phyloP scores from a whole-genome alignment of 2,888 invertebrate species.

The Hedychridium roseum region DNA sequence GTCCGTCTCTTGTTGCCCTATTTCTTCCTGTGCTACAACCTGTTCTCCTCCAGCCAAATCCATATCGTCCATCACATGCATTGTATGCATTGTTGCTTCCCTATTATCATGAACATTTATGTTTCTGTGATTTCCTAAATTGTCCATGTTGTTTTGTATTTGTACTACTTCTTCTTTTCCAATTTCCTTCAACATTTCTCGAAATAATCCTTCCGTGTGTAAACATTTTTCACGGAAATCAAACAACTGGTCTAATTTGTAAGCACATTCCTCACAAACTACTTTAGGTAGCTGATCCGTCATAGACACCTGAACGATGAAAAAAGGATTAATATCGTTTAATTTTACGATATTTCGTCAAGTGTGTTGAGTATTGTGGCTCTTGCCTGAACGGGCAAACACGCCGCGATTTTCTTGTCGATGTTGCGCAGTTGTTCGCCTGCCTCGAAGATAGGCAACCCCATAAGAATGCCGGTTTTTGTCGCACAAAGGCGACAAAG shows the following conservation, averaged over 20 bases:
- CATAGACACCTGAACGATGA: slow-evolving; percentile 64
- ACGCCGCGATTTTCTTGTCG: slow-evolving; percentile 68
- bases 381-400: slow-evolving; percentile 68
- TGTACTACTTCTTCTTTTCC: slow-evolving; percentile 43
- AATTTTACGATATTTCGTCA: not conserved
- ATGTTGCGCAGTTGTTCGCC: slow-evolving; percentile 66
- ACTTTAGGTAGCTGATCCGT: slow-evolving; percentile 69
- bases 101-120: slow-evolving; percentile 26
- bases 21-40: slow-evolving; percentile 54
- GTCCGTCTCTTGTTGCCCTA: slow-evolving; percentile 47
- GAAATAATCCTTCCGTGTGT: slow-evolving; percentile 66
- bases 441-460: slow-evolving; percentile 64
- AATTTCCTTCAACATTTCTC: slow-evolving; percentile 60
- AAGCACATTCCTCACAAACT: slow-evolving; percentile 68
- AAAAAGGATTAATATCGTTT: not conserved
- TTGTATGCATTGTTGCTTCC: slow-evolving; percentile 43
- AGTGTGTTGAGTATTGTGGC: too few species aligned
- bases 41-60: slow-evolving; percentile 53
- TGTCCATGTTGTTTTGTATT: slow-evolving; percentile 44
- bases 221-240: slow-evolving; percentile 68
- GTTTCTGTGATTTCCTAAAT: slow-evolving; percentile 37
- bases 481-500: slow-evolving; percentile 63
- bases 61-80: slow-evolving; percentile 58
- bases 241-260: slow-evolving; percentile 67
- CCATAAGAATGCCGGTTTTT: slow-evolving; percentile 62